Evolutionary conservation across 2,888 invertebrate species (phyloP).

Genomic region (Notocelia uddmanniana): DNA sequence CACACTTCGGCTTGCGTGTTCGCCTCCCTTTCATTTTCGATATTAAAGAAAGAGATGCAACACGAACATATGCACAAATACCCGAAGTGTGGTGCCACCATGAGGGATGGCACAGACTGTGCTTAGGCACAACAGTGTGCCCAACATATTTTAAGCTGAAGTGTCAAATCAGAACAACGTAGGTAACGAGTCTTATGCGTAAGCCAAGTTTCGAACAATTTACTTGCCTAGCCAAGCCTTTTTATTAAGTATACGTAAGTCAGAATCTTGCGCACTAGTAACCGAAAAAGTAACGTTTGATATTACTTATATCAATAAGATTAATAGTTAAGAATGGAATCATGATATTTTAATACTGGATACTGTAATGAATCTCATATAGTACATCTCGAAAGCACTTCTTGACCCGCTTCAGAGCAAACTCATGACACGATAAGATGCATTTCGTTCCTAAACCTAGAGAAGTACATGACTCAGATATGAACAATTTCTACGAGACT

Average conservation of each 20-base stretch:
- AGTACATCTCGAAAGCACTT: conserved; percentile 32
- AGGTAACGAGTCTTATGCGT: conserved; percentile 37
- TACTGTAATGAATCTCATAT: conserved; percentile 39
- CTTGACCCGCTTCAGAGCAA: conserved; percentile 41
- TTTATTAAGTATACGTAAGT: conserved; percentile 26
- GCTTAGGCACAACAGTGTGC: background rate
- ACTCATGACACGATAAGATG: conserved; percentile 49
- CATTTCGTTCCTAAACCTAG: conserved; percentile 48
- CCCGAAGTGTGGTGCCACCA: too few species aligned
- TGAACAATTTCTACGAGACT: conserved; percentile 47
- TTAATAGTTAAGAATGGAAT: conserved; percentile 35
- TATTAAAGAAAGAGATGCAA: too few species aligned
- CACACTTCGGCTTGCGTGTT: too few species aligned
- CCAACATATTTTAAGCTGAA: background rate
- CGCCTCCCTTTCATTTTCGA: too few species aligned
- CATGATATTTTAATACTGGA: conserved; percentile 40
- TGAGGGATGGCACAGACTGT: too few species aligned
- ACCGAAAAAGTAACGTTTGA: conserved; percentile 50
- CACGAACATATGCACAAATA: too few species aligned
- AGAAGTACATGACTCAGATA: conserved; percentile 45
- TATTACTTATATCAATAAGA: conserved; percentile 35
- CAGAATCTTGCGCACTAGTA: conserved; percentile 27
- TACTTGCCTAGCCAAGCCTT: conserved; percentile 35
- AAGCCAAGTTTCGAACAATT: conserved; percentile 31
- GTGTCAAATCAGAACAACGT: conserved; percentile 34